These are phyloP conservation scores for Otis tarda DNA, from an alignment of 2,113 vertebrate genomes.

Conservation along the genomic window DNA sequence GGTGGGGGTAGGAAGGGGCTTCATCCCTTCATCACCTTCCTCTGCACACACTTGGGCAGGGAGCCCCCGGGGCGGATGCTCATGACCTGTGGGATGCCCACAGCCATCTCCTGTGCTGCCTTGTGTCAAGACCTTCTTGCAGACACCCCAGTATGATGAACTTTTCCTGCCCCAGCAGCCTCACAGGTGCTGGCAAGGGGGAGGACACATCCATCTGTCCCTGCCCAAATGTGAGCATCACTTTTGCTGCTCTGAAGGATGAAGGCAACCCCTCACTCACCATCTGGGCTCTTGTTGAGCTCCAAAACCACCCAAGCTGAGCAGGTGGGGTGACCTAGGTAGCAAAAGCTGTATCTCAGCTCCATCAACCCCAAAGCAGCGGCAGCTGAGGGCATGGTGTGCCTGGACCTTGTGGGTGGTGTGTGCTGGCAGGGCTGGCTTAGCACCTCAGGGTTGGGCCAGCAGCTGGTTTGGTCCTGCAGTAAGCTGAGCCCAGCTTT, in stretches of 20 bases:
- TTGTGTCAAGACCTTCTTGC: not conserved
- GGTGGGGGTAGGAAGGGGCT: not conserved
- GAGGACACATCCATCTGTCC: rapidly evolving
- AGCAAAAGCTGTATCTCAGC: not conserved
- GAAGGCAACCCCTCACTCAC: rapidly evolving
- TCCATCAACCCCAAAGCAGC: not conserved
- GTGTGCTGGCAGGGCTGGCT: rapidly evolving
- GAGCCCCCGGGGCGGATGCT: rapidly evolving
- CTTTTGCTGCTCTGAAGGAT: not conserved
- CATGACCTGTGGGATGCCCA: not conserved
- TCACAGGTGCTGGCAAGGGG: not conserved
- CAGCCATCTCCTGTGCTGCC: not conserved
- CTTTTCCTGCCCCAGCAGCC: no score
- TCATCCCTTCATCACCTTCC: not conserved
- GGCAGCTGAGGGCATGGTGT: rapidly evolving
- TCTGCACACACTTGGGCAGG: not conserved
- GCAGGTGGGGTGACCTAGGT: not conserved
- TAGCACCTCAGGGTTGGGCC: not conserved
- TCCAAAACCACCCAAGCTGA: not conserved
- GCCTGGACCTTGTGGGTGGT: rapidly evolving
- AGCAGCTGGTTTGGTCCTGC: no score
- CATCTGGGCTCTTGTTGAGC: rapidly evolving
- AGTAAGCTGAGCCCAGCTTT: not conserved
- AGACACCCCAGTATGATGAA: not conserved
- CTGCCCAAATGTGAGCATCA: rapidly evolving